Conservation (phyloP, 2,113 vertebrate species). For the Bothrops jararaca region DNA sequence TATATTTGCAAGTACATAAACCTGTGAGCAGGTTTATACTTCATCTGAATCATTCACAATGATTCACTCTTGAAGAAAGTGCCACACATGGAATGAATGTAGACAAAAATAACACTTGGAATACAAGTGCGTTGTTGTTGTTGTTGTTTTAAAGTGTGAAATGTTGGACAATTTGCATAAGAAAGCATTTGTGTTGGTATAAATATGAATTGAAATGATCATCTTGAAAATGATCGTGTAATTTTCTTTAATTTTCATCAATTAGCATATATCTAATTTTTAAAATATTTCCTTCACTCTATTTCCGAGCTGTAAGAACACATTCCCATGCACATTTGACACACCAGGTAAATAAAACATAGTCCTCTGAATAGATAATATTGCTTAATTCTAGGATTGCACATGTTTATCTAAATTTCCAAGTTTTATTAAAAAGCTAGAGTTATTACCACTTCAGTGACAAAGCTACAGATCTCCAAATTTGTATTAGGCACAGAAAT, state of each 20-base stretch:
- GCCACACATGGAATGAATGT: not conserved
- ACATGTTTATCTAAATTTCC: not conserved
- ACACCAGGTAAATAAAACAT: not conserved
- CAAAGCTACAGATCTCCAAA: not conserved
- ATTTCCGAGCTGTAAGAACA: not conserved
- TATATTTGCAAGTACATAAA: not conserved
- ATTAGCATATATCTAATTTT: not conserved
- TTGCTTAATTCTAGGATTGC: not conserved
- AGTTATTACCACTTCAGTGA: too few relatives aligned
- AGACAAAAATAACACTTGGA: not conserved
- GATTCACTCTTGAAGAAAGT: not conserved
- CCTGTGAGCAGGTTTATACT: not conserved
- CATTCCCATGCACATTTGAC: not conserved
- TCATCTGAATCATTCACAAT: not conserved
- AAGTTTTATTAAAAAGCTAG: not conserved
- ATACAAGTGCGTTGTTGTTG: not conserved
- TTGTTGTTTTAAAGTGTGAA: not conserved
- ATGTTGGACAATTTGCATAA: not conserved
- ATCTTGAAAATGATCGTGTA: not conserved
- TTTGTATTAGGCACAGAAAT: not conserved
- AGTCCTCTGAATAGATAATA: not conserved
- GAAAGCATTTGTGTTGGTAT: not conserved
- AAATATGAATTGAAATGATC: not conserved
- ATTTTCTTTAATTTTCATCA: not conserved
- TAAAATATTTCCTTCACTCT: not conserved